phyloP scores from a whole-genome alignment of 2,113 vertebrate species.

The Myotis brandtii region DNA sequence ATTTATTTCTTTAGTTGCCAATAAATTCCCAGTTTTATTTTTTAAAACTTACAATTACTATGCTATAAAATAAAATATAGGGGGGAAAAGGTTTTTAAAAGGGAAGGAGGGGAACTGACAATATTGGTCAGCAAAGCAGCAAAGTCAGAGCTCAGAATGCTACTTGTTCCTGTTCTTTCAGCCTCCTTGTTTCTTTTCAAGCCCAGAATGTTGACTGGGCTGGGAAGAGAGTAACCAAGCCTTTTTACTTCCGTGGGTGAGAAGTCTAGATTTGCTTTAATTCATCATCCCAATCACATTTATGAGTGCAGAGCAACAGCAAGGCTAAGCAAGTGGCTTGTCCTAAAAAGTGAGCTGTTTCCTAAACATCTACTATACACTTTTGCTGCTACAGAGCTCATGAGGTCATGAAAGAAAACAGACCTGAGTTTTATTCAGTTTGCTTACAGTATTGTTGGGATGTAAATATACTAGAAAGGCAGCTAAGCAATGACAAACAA shows the following conservation, averaged over 20 bases:
- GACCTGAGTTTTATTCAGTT: conserved; percentile 42
- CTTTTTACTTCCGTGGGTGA: neutral
- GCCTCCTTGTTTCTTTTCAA: conserved; percentile 27
- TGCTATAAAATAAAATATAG: neutral
- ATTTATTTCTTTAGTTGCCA: conserved; percentile 13
- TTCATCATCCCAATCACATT: neutral
- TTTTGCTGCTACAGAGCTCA: conserved; percentile 1
- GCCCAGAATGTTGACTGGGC: conserved; percentile 54
- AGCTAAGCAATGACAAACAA: conserved; percentile 17
- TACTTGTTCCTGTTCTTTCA: conserved; percentile 31
- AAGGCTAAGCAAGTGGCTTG: neutral
- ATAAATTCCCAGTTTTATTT: conserved; percentile 36
- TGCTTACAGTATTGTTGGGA: neutral
- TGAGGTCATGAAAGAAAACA: neutral
- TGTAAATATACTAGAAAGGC: neutral
- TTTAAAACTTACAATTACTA: neutral
- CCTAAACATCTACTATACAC: conserved; percentile 5
- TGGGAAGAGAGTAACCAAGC: neutral
- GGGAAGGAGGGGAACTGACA: neutral
- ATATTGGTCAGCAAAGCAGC: neutral
- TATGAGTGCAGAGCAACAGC: neutral
- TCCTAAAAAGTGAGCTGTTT: conserved; percentile 27
- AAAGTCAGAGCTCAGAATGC: conserved; percentile 5
- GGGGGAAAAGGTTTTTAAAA: neutral
- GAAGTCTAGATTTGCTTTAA: neutral